Conservation (phyloP, 2,113 vertebrate species). For the Aegithalos caudatus region DNA sequence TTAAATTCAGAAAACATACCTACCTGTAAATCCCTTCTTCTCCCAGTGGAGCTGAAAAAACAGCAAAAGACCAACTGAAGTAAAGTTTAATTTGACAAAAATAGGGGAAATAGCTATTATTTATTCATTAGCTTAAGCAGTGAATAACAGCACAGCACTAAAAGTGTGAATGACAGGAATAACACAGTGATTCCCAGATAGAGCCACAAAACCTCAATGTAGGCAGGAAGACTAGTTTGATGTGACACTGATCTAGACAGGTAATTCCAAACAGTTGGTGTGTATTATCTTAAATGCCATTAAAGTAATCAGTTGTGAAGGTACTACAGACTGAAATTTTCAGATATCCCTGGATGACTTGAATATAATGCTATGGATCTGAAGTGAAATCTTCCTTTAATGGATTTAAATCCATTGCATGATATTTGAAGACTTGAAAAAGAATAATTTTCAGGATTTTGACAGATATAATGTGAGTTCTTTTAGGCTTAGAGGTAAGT, state of each 20-base stretch:
- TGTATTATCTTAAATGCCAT: conserved; percentile 23
- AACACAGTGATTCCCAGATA: not conserved
- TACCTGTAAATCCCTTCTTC: not conserved
- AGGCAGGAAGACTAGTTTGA: not conserved
- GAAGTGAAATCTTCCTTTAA: conserved; percentile 7
- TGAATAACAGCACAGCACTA: not conserved
- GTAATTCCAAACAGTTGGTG: not conserved
- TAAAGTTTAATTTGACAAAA: conserved; percentile 3
- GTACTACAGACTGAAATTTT: not conserved
- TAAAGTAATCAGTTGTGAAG: conserved; percentile 18
- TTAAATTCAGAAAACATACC: not conserved
- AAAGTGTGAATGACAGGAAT: not conserved
- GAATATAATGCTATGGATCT: not conserved
- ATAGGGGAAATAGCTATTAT: not conserved
- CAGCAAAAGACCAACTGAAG: not conserved
- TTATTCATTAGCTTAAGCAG: not conserved
- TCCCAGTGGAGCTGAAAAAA: not conserved
- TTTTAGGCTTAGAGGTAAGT: not conserved
- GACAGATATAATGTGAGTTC: not conserved
- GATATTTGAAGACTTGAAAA: not conserved
- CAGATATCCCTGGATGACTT: not conserved
- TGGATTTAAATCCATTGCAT: not conserved
- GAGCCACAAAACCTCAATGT: not conserved
- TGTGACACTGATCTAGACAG: not conserved
- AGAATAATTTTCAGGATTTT: not conserved